Conservation (phyloP, 2,797 vertebrate species). For the Gallinago solitaria region DNA sequence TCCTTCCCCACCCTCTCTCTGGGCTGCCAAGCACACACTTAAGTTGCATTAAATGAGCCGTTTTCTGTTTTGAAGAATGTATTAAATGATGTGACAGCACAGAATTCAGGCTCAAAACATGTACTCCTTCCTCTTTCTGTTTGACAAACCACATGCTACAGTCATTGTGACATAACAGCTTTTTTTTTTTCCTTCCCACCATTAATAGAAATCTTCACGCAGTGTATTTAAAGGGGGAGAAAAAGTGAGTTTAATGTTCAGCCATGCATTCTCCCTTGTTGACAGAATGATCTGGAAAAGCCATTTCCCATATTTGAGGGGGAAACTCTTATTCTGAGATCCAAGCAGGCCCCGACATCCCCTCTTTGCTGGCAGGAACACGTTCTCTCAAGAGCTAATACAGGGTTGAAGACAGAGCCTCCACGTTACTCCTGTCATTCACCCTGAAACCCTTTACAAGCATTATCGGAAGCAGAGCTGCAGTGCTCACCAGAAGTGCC, state of each 20-base stretch:
- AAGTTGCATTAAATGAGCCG: background rate
- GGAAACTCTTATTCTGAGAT: background rate
- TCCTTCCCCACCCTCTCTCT: constrained; percentile 16
- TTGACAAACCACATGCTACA: background rate
- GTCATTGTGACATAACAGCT: background rate
- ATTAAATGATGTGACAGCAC: constrained; percentile 17
- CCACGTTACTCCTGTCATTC: background rate
- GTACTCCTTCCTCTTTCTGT: background rate
- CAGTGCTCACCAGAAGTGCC: background rate
- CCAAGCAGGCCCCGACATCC: background rate
- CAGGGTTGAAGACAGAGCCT: background rate
- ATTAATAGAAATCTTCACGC: background rate
- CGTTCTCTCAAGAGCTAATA: background rate
- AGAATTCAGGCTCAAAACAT: background rate
- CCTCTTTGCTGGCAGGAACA: background rate
- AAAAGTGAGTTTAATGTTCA: background rate
- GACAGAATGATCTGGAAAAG: constrained; percentile 28
- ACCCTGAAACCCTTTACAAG: background rate
- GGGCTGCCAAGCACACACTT: constrained; percentile 8
- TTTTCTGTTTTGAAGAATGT: background rate
- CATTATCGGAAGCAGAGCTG: background rate
- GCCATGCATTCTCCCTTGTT: background rate
- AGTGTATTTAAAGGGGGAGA: background rate
- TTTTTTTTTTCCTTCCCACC: background rate
- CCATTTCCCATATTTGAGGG: background rate